phyloP scores from a whole-genome alignment of 2,797 vertebrate species.

The Semaprochilodus insignis region DNA sequence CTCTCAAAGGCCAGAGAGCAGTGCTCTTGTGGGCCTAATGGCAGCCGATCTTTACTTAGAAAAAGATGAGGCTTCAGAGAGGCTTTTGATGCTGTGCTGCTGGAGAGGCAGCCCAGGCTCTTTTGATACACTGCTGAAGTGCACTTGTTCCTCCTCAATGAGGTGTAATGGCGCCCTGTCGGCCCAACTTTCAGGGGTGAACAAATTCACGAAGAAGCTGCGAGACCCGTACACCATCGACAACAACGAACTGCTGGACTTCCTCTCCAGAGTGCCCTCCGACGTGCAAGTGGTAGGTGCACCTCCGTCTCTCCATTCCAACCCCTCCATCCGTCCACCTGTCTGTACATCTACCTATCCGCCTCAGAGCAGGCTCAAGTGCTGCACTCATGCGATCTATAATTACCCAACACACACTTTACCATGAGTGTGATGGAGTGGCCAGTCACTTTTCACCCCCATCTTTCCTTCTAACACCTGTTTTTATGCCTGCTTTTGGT shows the following conservation, averaged over 20 bases:
- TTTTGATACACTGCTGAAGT: slow-evolving; percentile 48
- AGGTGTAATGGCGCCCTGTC: slow-evolving; percentile 32
- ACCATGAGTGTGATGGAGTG: slow-evolving; percentile 31
- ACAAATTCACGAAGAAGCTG: slow-evolving; percentile 99
- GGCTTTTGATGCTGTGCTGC: slow-evolving; percentile 57
- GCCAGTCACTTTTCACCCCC: slow-evolving; percentile 38
- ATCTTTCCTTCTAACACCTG: slow-evolving; percentile 34
- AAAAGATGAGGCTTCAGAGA: slow-evolving; percentile 55
- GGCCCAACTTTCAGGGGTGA: slow-evolving; percentile 84
- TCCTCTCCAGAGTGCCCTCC: slow-evolving; percentile 96
- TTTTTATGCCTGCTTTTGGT: slow-evolving; percentile 46
- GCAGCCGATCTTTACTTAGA: slow-evolving; percentile 53
- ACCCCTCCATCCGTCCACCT: slow-evolving; percentile 16
- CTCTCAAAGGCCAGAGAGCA: slow-evolving; percentile 56
- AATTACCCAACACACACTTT: slow-evolving; percentile 42
- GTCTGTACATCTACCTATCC: slow-evolving; percentile 8
- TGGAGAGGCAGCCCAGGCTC: slow-evolving; percentile 37
- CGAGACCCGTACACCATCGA: slow-evolving; percentile 94
- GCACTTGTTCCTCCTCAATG: slow-evolving; percentile 42
- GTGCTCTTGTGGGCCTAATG: slow-evolving; percentile 53
- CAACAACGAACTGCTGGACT: slow-evolving; percentile 97
- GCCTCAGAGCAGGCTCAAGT: slow-evolving; percentile 27
- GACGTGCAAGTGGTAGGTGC: slow-evolving; percentile 95
- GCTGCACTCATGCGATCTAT: slow-evolving; percentile 30
- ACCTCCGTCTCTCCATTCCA: slow-evolving; percentile 41